phyloP scores from a whole-genome alignment of 1,140 invertebrate species.

The Polyergus mexicanus region DNA sequence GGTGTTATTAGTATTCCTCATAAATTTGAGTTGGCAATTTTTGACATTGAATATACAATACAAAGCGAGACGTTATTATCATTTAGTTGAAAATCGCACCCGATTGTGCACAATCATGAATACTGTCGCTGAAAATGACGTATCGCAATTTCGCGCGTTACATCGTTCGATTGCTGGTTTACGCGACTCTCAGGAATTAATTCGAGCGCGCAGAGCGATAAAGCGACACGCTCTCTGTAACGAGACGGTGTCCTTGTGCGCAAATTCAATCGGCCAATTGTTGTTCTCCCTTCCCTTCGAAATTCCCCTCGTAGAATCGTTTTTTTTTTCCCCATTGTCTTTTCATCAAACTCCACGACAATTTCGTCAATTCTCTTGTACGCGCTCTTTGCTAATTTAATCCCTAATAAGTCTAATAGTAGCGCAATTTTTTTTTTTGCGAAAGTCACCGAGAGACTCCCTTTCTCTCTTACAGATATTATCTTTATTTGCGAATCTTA shows the following conservation, averaged over 20 bases:
- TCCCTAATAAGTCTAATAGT: background rate
- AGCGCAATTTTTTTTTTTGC: background rate
- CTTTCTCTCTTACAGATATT: background rate
- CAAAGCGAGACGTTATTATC: background rate
- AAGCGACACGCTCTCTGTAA: slow-evolving; percentile 13
- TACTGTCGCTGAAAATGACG: background rate
- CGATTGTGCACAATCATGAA: background rate
- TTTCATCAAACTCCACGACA: background rate
- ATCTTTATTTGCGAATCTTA: background rate
- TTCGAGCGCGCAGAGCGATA: background rate
- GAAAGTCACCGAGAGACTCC: background rate
- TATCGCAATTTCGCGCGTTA: background rate
- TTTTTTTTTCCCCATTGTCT: slow-evolving; percentile 31
- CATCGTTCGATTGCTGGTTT: background rate
- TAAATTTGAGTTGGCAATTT: background rate
- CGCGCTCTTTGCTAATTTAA: background rate
- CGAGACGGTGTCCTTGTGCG: slow-evolving; percentile 13
- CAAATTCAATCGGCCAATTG: slow-evolving; percentile 43
- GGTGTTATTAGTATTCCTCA: background rate
- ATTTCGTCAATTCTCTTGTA: background rate
- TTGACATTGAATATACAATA: background rate
- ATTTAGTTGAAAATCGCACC: background rate
- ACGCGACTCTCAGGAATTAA: slow-evolving; percentile 19
- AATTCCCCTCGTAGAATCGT: background rate
- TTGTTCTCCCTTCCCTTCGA: background rate